Conservation (phyloP, 2,113 vertebrate species). For the Vulpes lagopus region DNA sequence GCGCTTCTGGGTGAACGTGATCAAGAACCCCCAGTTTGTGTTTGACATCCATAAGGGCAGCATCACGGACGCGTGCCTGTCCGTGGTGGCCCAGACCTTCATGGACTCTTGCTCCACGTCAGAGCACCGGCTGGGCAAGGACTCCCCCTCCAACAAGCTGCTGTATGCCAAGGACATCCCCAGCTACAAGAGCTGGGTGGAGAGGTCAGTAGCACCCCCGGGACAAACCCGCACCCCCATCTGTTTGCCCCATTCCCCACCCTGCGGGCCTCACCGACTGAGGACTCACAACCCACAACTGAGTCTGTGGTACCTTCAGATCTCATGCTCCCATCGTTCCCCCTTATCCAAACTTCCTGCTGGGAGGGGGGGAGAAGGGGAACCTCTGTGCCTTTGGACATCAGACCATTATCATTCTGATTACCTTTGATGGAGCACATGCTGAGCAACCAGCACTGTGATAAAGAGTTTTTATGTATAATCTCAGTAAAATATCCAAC, state of each 20-base stretch:
- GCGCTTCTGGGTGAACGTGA: conserved; percentile 99
- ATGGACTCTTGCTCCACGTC: conserved; percentile 99
- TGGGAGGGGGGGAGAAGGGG: background rate
- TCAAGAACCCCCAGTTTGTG: conserved; percentile 99
- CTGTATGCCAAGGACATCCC: conserved; percentile 99
- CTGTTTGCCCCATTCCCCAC: background rate
- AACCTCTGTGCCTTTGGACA: background rate
- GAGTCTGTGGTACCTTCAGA: background rate
- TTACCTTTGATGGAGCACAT: background rate
- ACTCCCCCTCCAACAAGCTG: conserved; percentile 98
- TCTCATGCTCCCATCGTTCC: fast-evolving
- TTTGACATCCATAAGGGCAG: conserved; percentile 99
- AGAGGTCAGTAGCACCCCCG: conserved; percentile 90
- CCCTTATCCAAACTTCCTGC: background rate
- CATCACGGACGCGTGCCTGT: conserved; percentile 98
- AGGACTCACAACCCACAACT: background rate
- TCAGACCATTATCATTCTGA: background rate
- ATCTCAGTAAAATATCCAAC: background rate
- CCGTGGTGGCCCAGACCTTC: conserved; percentile 98
- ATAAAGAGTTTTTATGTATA: background rate
- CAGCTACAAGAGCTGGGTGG: conserved; percentile 99
- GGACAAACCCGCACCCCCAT: background rate
- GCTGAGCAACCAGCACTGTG: background rate
- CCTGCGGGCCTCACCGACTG: background rate
- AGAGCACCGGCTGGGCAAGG: conserved; percentile 98